Percentiles rank a stretch among this genome's conserved stretches.
phyloP scores from a whole-genome alignment of 2,113 vertebrate genomes.

The Machaerirhynchus nigripectus region DNA sequence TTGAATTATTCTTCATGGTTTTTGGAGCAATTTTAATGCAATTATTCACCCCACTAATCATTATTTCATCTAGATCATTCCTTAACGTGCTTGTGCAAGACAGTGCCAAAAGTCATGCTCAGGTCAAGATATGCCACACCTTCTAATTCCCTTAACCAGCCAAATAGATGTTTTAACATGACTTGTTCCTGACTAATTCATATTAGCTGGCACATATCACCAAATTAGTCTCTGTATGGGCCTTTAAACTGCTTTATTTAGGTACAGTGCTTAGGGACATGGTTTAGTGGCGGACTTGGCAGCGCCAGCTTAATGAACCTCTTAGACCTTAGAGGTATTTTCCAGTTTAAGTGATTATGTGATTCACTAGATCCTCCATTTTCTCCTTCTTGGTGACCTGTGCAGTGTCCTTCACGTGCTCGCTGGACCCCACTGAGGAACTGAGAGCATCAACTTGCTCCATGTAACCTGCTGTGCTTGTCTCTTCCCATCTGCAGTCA shows the following conservation, averaged over 20 bases:
- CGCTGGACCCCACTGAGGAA: background rate
- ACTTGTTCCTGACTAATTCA: background rate
- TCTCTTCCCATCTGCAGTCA: background rate
- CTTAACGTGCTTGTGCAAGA: background rate
- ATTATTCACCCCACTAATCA: background rate
- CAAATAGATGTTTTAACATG: background rate
- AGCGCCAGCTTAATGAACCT: background rate
- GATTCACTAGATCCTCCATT: background rate
- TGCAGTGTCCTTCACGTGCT: background rate
- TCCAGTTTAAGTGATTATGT: background rate
- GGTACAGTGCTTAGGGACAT: background rate
- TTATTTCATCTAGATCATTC: background rate
- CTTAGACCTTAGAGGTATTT: background rate
- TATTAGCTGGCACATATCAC: background rate
- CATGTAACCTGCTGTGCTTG: background rate
- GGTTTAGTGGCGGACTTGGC: background rate
- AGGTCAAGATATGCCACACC: background rate
- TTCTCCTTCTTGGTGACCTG: background rate
- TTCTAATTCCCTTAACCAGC: background rate
- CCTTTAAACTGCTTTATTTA: background rate
- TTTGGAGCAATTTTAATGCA: background rate
- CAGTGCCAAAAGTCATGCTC: background rate
- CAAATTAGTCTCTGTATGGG: background rate
- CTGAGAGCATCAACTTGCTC: background rate
- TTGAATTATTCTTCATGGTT: background rate